Evolutionary conservation across 2,797 vertebrate genomes (phyloP), one percentile per base, ranked within the genome.

Genomic region (Cryptoblepharus egeriae): DNA sequence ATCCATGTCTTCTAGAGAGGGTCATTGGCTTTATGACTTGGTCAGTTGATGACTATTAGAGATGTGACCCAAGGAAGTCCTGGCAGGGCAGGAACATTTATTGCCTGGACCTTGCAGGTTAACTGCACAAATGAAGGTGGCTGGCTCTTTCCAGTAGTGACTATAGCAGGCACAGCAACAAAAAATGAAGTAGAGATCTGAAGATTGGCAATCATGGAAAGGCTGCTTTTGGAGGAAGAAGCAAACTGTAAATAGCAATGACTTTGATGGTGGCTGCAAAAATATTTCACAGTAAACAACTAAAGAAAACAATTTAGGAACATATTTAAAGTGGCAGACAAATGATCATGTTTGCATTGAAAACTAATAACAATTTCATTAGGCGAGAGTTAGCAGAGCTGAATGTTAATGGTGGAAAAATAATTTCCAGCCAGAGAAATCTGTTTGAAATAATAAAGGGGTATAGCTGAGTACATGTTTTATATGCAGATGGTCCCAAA

Each of bases 11-110:
- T 58, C 11, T 82, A 26, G 13, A n/a, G 11, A 63, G 20, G 6
- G 30, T 55, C 58, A 77, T 45, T 28, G 0, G 85, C 2, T 75
- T 88, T 22, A 57, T 3, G 12, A 42, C 32, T 79, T 39, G n/a
- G 0, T 3, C 15, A 72, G 11, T 79, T 84, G 81, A 12, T 81
- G 79, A 3, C 52, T n/a, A n/a, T 78, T 12, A 72, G 89, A 76
- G 1, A 11, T 72, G 22, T 74, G 60, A 85, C 28, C 49, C 7
- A 26, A 1, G 73, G 78, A 16, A 58, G 52, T 22, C 79, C 32
- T 4, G 6, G 37, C 0, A 30, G 60, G 79, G n/a, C 82, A 86
- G 15, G 57, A 82, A 64, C 5, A 75, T 73, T n/a, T 79, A 69
- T 87, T 88, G 5, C 67, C 81, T 55, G 30, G 57, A 22, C 57